Conservation (phyloP, 2,888 invertebrate species). For the Aphodius sticticus region DNA sequence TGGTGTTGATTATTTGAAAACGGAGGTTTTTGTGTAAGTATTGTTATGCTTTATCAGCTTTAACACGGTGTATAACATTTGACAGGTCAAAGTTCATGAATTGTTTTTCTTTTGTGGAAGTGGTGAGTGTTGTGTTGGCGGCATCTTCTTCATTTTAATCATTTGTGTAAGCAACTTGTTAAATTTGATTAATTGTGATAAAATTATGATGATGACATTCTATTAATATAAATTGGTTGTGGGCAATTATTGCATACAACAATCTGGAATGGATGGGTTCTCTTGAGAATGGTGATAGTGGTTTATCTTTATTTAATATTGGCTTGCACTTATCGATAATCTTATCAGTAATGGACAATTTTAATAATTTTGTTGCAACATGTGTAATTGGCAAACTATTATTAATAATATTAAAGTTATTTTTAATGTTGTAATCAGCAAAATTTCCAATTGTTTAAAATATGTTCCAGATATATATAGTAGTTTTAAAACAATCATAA, state of each 20-base stretch:
- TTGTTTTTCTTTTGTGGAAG: neutral
- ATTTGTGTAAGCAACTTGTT: neutral
- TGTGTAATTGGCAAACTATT: neutral
- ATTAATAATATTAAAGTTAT: neutral
- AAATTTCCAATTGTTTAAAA: neutral
- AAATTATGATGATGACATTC: neutral
- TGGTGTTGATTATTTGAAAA: conserved; percentile 70
- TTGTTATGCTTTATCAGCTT: conserved; percentile 27
- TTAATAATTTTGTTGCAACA: neutral
- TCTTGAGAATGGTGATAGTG: neutral
- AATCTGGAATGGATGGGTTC: neutral
- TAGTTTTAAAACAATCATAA: too few species aligned
- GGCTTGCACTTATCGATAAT: neutral
- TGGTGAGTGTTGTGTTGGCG: neutral
- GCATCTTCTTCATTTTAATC: conserved; percentile 7
- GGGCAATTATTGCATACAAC: neutral
- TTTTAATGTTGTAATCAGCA: neutral
- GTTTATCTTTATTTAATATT: neutral
- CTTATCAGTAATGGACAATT: neutral
- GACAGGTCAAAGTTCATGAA: neutral
- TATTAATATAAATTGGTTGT: neutral
- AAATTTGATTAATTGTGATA: neutral
- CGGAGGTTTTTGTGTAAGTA: conserved; percentile 83
- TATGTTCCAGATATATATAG: neutral
- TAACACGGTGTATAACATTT: neutral